Conservation (phyloP, 2,888 invertebrate genomes). For the Nomada hirtipes region DNA sequence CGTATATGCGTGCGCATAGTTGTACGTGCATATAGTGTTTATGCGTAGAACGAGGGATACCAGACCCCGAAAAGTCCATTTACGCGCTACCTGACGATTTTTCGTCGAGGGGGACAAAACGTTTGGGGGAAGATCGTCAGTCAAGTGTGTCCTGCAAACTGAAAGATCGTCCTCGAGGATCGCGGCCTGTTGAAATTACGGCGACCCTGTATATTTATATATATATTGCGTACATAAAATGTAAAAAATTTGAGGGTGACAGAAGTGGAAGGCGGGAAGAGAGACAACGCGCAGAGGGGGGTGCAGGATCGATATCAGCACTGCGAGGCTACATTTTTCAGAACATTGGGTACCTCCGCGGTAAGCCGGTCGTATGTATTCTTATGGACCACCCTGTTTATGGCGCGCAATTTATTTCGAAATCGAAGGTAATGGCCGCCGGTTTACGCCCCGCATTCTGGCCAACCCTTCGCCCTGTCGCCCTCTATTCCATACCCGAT, state of each 20-base stretch:
- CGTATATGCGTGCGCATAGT: not conserved
- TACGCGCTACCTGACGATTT: slow-evolving; percentile 62
- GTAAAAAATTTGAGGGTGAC: slow-evolving; percentile 2
- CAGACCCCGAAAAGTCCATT: slow-evolving; percentile 57
- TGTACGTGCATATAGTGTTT: too few species aligned
- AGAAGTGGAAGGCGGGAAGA: slow-evolving; percentile 21
- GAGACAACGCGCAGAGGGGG: slow-evolving; percentile 34
- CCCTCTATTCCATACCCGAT: slow-evolving; percentile 11
- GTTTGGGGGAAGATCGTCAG: not conserved
- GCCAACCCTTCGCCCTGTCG: slow-evolving; percentile 55
- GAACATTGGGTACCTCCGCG: slow-evolving; percentile 76
- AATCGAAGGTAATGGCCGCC: slow-evolving; percentile 83
- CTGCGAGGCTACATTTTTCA: slow-evolving; percentile 76
- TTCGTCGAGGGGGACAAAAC: slow-evolving; percentile 50
- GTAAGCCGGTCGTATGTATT: slow-evolving; percentile 83
- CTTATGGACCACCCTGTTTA: slow-evolving; percentile 83
- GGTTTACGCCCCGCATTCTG: slow-evolving; percentile 77
- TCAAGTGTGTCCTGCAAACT: too few species aligned
- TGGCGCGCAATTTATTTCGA: slow-evolving; percentile 83
- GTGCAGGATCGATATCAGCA: slow-evolving; percentile 73
- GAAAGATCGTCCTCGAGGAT: not conserved
- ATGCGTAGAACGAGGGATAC: not conserved
- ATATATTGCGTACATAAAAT: too few species aligned
- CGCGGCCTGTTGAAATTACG: slow-evolving; percentile 2
- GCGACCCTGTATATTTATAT: too few species aligned